phyloP scores from a whole-genome alignment of 2,888 invertebrate genomes.

The Drosophila aldrichi region DNA sequence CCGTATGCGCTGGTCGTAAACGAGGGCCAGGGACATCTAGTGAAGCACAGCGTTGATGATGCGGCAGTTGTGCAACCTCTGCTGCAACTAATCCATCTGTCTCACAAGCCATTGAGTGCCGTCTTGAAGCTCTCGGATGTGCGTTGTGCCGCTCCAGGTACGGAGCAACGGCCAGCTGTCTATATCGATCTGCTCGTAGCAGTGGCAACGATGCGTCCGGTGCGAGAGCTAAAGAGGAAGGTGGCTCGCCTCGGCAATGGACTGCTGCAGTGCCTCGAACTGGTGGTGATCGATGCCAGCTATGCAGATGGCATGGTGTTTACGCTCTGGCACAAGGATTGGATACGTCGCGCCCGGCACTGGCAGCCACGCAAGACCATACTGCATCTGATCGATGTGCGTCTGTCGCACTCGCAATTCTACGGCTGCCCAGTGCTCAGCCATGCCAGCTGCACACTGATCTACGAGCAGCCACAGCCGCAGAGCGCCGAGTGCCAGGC shows the following conservation, averaged over 20 bases:
- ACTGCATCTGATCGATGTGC: slow-evolving; percentile 90
- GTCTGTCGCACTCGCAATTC: slow-evolving; percentile 87
- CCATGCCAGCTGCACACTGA: slow-evolving; percentile 87
- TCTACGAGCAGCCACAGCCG: slow-evolving; percentile 90
- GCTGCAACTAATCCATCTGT: slow-evolving; percentile 87
- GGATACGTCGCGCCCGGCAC: slow-evolving; percentile 87
- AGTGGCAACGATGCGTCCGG: slow-evolving; percentile 88
- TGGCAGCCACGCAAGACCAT: slow-evolving; percentile 90
- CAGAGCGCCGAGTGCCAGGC: slow-evolving; percentile 87
- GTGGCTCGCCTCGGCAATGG: slow-evolving; percentile 48
- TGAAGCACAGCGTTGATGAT: slow-evolving; percentile 86
- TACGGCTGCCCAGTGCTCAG: slow-evolving; percentile 86
- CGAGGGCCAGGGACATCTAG: slow-evolving; percentile 88
- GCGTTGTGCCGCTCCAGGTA: slow-evolving; percentile 32
- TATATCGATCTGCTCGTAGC: slow-evolving; percentile 89
- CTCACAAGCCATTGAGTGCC: slow-evolving; percentile 87
- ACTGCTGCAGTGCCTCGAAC: slow-evolving; percentile 87
- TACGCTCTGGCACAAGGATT: slow-evolving; percentile 89
- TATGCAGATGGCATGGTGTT: slow-evolving; percentile 87
- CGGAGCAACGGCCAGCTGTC: slow-evolving; percentile 17
- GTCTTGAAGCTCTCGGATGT: slow-evolving; percentile 81
- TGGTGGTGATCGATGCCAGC: slow-evolving; percentile 89
- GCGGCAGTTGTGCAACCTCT: slow-evolving; percentile 83
- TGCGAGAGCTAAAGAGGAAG: slow-evolving; percentile 87
- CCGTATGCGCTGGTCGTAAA: slow-evolving; percentile 89